Conservation (phyloP, 2,797 vertebrate species). For the Eutrigla gurnardus region DNA sequence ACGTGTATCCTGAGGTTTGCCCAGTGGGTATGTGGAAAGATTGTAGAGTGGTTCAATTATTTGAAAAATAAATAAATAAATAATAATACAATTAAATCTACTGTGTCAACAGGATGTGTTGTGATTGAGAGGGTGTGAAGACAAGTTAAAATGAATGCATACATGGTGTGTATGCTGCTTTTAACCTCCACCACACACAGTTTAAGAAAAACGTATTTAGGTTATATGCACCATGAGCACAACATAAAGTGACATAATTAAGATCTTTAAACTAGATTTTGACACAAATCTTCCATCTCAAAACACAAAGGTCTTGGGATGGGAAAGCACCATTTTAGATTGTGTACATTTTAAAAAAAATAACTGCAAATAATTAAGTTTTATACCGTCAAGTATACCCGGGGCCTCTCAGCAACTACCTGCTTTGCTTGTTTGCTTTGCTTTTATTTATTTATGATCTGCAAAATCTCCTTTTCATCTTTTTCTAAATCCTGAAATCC, state of each 20-base stretch:
- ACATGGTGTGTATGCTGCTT: background rate
- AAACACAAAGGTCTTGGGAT: background rate
- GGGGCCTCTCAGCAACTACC: background rate
- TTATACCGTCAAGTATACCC: background rate
- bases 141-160: too few relatives aligned
- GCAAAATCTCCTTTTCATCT: conserved; percentile 1
- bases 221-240: background rate
- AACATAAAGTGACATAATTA: background rate
- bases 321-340: background rate
- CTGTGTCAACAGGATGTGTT: background rate
- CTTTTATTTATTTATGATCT: background rate
- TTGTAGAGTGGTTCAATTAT: background rate
- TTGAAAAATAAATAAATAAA: background rate
- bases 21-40: background rate
- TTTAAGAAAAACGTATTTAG: background rate
- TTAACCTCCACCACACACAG: background rate
- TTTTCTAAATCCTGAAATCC: conserved; percentile 10
- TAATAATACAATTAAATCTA: background rate
- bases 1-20: background rate
- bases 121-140: too few relatives aligned
- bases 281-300: background rate
- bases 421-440: background rate
- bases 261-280: background rate
- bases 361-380: background rate
- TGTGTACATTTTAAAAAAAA: background rate